Base-by-base conservation (phyloP, 2,888 invertebrate species). In the Automeris io region DNA sequence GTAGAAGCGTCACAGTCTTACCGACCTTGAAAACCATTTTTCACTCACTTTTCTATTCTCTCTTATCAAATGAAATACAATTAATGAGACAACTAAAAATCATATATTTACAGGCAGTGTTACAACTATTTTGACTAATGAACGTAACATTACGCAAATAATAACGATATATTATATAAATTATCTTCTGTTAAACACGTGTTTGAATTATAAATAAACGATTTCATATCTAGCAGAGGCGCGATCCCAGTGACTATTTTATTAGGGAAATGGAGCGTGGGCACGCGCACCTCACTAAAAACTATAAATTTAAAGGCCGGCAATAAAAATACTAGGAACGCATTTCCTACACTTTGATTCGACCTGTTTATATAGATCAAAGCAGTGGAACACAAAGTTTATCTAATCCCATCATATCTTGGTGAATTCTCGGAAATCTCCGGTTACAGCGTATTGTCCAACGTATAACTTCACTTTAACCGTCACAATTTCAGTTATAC, bases 281-380 rank as follows among this genome's bases (percentile, higher is more conserved):
- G 81, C 72, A 78, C 75, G 68, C 45, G 55, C 42, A 38, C 51
- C 50, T 71, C 71, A 64, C 64, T 71, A 75, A 67, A 66, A 64
- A 64, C 75, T 69, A 76, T 83, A 83, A 83, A 86, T 85, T 79
- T 79, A 73, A 74, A 65, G 70, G 62, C 66, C 61, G 62, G 69
- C 61, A 72, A 81, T 85, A 86, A 86, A 85, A 86, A 78, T 73
- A 76, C 73, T 74, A 74, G 74, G 72, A 78, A 81, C 76, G 81
- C 78, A 71, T 80, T 80, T 82, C 80, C 76, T 76, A 81, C 76
- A 73, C 80, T 83, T 82, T 83, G 78, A 80, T 77, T 81, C 70
- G 70, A 75, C 70, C 75, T 73, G 80, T 82, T 80, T 79, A 77
- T 72, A 68, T 68, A 81, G 82, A 85, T 85, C 85, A 85, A 85